A percentile compares a stretch with the other conserved stretches of the same genome.
These are phyloP conservation scores for Callyntrura guangdongensis DNA, from an alignment of 2,888 invertebrate genomes.

Conservation along the genomic window DNA sequence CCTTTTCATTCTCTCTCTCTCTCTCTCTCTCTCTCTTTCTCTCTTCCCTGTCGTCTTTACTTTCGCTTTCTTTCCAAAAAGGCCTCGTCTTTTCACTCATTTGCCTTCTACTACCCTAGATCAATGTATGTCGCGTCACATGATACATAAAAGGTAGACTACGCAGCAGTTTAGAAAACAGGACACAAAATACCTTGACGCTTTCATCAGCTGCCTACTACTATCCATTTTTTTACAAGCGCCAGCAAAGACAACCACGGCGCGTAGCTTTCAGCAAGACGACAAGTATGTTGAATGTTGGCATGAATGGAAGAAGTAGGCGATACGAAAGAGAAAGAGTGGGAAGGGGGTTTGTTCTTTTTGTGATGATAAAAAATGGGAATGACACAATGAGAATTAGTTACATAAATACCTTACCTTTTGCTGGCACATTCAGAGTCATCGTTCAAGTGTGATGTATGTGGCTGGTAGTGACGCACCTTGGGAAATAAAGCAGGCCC, in stretches of 20 bases:
- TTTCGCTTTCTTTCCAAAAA: constrained; percentile 31
- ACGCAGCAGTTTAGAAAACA: constrained; percentile 45
- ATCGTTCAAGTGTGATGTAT: constrained; percentile 60
- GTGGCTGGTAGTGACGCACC: constrained; percentile 39
- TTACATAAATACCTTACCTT: constrained; percentile 67
- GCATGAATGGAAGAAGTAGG: background rate
- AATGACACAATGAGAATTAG: constrained; percentile 76
- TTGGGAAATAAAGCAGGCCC: constrained; percentile 13
- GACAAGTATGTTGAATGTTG: background rate
- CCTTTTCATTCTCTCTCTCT: constrained; percentile 62
- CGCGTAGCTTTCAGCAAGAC: background rate
- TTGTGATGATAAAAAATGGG: constrained; percentile 70
- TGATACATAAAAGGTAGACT: constrained; percentile 32
- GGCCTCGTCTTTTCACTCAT: constrained; percentile 4
- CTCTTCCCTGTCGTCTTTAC: constrained; percentile 5
- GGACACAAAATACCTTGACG: constrained; percentile 44
- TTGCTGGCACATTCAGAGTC: constrained; percentile 44
- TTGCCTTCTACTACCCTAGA: constrained; percentile 11
- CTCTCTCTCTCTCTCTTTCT: constrained; percentile 1
- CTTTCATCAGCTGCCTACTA: constrained; percentile 39
- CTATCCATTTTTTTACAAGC: background rate
- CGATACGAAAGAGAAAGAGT: background rate
- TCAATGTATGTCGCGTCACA: constrained; percentile 41
- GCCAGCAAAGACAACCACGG: constrained; percentile 1
- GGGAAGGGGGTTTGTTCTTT: constrained; percentile 14